Conservation (phyloP, 2,888 invertebrate species). For the Dasypogon diadema region DNA sequence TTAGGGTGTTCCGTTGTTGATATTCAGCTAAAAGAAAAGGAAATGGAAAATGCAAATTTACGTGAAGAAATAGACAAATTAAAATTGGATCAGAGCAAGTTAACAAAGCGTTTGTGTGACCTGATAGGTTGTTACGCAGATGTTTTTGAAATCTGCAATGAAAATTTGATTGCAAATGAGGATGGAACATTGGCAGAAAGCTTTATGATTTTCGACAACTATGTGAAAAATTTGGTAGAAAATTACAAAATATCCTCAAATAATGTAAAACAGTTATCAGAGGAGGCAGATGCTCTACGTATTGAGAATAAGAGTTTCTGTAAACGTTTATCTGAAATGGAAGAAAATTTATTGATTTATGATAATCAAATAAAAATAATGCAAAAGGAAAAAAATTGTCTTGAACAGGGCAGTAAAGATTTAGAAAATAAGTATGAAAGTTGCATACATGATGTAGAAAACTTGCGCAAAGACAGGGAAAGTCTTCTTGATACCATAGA, state of each 20-base stretch:
- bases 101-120: slow-evolving; percentile 59
- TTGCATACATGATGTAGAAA: neutral
- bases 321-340: neutral
- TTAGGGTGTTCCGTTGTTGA: slow-evolving; percentile 66
- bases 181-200: slow-evolving; percentile 57
- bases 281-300: neutral
- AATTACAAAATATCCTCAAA: slow-evolving; percentile 57
- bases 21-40: slow-evolving; percentile 65
- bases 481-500: neutral
- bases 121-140: slow-evolving; percentile 55
- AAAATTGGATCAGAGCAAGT: slow-evolving; percentile 58
- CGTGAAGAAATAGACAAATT: slow-evolving; percentile 58
- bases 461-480: neutral
- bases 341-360: neutral
- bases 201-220: slow-evolving; percentile 60
- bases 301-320: slow-evolving; percentile 3
- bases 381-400: neutral
- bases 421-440: neutral
- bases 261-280: slow-evolving; percentile 23
- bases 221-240: slow-evolving; percentile 59
- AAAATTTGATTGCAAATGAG: slow-evolving; percentile 55
- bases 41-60: slow-evolving; percentile 62
- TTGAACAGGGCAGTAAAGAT: neutral
- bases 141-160: slow-evolving; percentile 57
- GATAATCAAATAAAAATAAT: neutral